Base-by-base conservation (phyloP, 64 coral and sea anemone genomes). In the Astreopora myriophthalma region DNA sequence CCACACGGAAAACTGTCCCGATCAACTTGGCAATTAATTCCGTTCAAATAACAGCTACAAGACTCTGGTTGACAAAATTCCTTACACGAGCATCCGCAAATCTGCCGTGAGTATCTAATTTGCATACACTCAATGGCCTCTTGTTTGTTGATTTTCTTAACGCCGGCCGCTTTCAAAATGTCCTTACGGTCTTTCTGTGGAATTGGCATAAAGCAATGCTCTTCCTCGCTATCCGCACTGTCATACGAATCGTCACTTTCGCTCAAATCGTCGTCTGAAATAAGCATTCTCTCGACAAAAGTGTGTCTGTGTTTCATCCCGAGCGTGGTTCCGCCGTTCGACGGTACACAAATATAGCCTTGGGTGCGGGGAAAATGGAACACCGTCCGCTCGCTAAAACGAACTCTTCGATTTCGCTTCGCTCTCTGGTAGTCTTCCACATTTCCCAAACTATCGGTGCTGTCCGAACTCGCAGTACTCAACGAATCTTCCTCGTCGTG, bases 91-190 rank as follows among this genome's bases (percentile, higher is more conserved):
- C 95, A 97, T 87, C 95, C 95, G 72, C 95, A 97, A 23, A 97
- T 85, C 44, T 97, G 95, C 2, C 95, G 79, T 32, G 95, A 97
- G 48, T 87, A 97, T 32, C 95, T 92, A 87, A 97, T 97, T 94
- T 97, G 91, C 95, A 94, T 97, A 79, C 95, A 97, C 48, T 97
- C 95, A 39, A 86, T 89, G 8, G 95, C 95, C 32, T 97, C 95
- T 90, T 97, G 91, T 94, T 97, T 97, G 60, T 97, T 92, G 74
- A 97, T 97, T 97, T 97, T 97, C 79, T 94, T 97, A 31, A 97
- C 95, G 52, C 95, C 95, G 80, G 95, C 95, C 91, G 91, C 95
- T 85, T 97, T 97, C 86, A 97, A 97, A 74, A 97, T 97, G 73
- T 92, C 91, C 86, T 97, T 97, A 3, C 95, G 91, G 90, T 89